phyloP scores from a whole-genome alignment of 2,113 vertebrate species.

The Cebus imitator region DNA sequence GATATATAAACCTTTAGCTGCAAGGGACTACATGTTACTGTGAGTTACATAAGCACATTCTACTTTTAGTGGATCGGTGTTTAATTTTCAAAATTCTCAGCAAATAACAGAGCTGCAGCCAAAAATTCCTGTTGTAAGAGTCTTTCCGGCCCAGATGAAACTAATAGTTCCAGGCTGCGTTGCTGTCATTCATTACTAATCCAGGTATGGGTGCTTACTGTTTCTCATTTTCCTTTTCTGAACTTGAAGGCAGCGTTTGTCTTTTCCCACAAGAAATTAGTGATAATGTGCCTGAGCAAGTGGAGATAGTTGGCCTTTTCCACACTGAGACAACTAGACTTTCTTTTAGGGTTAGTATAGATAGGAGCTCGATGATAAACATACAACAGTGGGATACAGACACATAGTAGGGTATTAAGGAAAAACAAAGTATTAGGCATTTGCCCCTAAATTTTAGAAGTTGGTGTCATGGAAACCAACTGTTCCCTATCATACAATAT shows the following conservation, averaged over 20 bases:
- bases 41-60: constrained; percentile 69
- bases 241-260: constrained; percentile 49
- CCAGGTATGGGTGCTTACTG: constrained; percentile 61
- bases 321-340: constrained; percentile 25
- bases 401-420: background rate
- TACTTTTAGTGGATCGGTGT: constrained; percentile 66
- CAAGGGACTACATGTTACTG: background rate
- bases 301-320: background rate
- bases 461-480: background rate
- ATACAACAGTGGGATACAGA: background rate
- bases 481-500: background rate
- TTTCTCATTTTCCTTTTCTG: constrained; percentile 70
- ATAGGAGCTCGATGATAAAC: background rate
- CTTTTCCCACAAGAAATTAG: constrained; percentile 63
- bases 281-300: constrained; percentile 28
- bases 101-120: constrained; percentile 67
- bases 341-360: background rate
- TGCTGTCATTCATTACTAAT: constrained; percentile 66
- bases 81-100: constrained; percentile 80
- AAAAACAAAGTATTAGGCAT: background rate
- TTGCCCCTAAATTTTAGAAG: background rate
- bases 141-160: constrained; percentile 72
- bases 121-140: constrained; percentile 74
- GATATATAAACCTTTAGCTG: constrained; percentile 23
- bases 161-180: constrained; percentile 69